Percentiles rank a stretch among this genome's conserved stretches.
Evolutionary conservation across 2,888 invertebrate species (phyloP).

Genomic region (Proisotoma minuta): DNA sequence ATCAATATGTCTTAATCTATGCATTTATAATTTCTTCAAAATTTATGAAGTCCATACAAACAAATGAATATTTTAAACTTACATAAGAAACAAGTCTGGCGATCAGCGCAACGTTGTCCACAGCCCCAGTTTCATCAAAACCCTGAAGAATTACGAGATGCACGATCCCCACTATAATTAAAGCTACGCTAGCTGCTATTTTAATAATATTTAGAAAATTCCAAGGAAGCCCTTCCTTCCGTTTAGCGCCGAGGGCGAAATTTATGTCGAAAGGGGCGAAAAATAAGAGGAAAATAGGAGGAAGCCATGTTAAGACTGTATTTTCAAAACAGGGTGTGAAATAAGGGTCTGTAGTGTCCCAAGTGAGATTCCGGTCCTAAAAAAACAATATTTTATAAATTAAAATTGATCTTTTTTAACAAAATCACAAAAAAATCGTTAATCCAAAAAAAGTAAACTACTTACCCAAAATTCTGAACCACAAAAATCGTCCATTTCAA

Average conservation of each 20-base stretch:
- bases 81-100: slow-evolving; percentile 8
- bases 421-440: slow-evolving; percentile 48
- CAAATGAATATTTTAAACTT: no score
- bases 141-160: neutral
- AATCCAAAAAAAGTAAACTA: neutral
- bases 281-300: slow-evolving; percentile 76
- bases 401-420: no score
- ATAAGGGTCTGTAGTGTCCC: slow-evolving; percentile 74
- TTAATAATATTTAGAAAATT: slow-evolving; percentile 41
- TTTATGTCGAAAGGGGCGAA: slow-evolving; percentile 69
- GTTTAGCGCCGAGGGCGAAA: slow-evolving; percentile 70
- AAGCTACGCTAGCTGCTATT: neutral
- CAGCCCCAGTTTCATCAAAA: neutral
- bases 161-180: neutral
- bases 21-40: no score
- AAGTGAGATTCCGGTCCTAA: slow-evolving; percentile 71
- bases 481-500: slow-evolving; percentile 10
- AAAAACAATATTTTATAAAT: no score
- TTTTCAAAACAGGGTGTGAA: slow-evolving; percentile 87
- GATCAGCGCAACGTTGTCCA: neutral
- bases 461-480: slow-evolving; percentile 7
- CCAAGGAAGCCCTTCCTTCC: slow-evolving; percentile 64
- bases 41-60: no score
- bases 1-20: no score
- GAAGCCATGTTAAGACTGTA: slow-evolving; percentile 82